Evolutionary conservation across 1,140 invertebrate species (phyloP).

Genomic region (Caenorhabditis briggsae): DNA sequence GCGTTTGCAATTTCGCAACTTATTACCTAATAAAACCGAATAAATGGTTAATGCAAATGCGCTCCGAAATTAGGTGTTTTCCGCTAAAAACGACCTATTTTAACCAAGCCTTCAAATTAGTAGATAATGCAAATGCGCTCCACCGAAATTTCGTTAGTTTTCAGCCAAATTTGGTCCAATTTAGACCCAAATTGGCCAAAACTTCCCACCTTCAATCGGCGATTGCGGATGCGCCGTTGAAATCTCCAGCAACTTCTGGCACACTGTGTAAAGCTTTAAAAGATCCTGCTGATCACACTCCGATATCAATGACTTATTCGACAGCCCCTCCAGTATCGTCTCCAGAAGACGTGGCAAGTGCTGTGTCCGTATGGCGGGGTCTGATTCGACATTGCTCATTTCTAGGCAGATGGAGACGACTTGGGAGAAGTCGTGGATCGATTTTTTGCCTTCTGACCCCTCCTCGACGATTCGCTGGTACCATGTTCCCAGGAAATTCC

Average conservation of each 20-base stretch:
- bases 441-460: not conserved
- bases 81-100: too few relatives aligned
- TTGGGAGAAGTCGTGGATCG: conserved; percentile 54
- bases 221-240: conserved; percentile 17
- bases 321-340: conserved; percentile 63
- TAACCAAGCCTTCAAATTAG: too few relatives aligned
- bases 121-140: too few relatives aligned
- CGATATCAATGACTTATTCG: conserved; percentile 60
- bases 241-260: conserved; percentile 68
- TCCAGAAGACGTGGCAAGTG: conserved; percentile 69
- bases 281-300: conserved; percentile 67
- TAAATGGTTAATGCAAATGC: too few relatives aligned
- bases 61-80: too few relatives aligned
- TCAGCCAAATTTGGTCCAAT: not conserved
- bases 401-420: conserved; percentile 73
- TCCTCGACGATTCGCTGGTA: not conserved
- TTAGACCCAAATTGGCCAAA: not conserved
- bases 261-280: conserved; percentile 68
- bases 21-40: too few relatives aligned
- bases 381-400: conserved; percentile 69
- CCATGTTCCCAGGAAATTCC: conserved; percentile 84
- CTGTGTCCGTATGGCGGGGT: conserved; percentile 69
- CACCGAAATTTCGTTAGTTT: too few relatives aligned
- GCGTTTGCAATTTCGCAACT: too few relatives aligned
- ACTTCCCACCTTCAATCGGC: conserved; percentile 14